Evolutionary conservation across 1,140 invertebrate species (phyloP), one percentile per base, ranked within the genome.

Genomic region (Copidosoma floridanum): DNA sequence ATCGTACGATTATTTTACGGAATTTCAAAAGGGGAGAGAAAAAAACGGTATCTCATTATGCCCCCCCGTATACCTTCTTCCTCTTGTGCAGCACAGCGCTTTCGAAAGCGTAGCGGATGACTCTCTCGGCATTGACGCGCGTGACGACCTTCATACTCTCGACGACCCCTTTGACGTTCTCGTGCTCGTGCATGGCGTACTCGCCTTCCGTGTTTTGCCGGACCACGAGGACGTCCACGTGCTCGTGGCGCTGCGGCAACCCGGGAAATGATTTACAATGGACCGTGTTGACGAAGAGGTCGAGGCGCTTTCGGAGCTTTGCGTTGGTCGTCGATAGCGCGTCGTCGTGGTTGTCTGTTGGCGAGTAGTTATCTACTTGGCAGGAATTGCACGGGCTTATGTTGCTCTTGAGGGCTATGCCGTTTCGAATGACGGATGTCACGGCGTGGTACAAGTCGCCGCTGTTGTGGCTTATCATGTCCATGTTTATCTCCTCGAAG

Each of bases 131-230:
- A 71, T 97, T 98, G 18, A 87, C 86, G 29, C 87, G 82, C 0
- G 97, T 99, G 0, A 99, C 93, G 38, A 99, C 86, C 81, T 99
- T 99, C 85, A 99, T 88, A 68, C 93, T 94, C 81, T 99, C 97
- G 18, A 99, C 89, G 0, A 99, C 94, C 26, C 98, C 97, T 16
- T 74, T 67, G 1, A 96, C 94, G 68, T 91, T 96, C 80, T 96
- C 93, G 78, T 99, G 97, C 75, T 99, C 98, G 74, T 99, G 84
- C 88, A 98, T 98, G 62, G 93, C 91, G 74, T 97, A 97, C 79
- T 96, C 93, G 35, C 93, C 93, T 75, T 94, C 92, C 12, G 91
- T 95, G 77, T 99, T 99, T 79, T 99, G 96, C 69, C 94, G 83
- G 26, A 99, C 90, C 48, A 99, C 91, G 20, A 93, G 86, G 73